Evolutionary conservation across 23 tunicate genomes (phyloP), one percentile per base, ranked within the genome.

Genomic region (Ascidia mentula): DNA sequence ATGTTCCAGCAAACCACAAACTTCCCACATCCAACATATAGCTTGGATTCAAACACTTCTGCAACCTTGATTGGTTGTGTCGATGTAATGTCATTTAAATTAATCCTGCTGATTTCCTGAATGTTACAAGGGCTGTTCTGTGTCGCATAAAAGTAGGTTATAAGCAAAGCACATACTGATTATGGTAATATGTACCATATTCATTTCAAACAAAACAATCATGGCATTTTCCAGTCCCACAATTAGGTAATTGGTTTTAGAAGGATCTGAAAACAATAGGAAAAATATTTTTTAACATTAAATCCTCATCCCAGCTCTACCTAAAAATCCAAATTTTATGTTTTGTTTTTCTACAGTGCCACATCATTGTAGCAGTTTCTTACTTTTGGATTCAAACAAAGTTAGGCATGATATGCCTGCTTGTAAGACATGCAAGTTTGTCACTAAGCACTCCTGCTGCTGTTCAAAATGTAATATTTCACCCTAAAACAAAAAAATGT

Each of bases 11-110:
- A 46, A 30, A 82, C 40, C 13, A 82, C 31, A 31, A 38, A 34
- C 7, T 82, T 73, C 20, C 35, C 79, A 37, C 86, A 73, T 0
- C 42, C 86, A 1, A 59, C 86, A 37, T 37, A 45, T 0, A 82
- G 38, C 31, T 31, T 82, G 24, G 24, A 32, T 30, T 45, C 73
- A 36, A 37, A 65, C 34, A 79, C 73, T 17, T 35, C 60, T 34
- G 73, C 35, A 1, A 26, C 5, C 1, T n/a, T n/a, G 6, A 53
- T 34, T 3, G 86, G 86, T 22, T 46, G 46, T 31, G 34, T 35
- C 34, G 13, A 24, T 22, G 46, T 34, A 45, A 82, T 17, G 33
- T 53, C 53, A 53, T 53, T 53, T 9, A 53, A 28, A 20, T 53
- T 26, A 5, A 53, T 26, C 24, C 24, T 53, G 12, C 24, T 53